phyloP scores from a whole-genome alignment of 2,888 invertebrate species.

The Mesorhabditis spiculigera region DNA sequence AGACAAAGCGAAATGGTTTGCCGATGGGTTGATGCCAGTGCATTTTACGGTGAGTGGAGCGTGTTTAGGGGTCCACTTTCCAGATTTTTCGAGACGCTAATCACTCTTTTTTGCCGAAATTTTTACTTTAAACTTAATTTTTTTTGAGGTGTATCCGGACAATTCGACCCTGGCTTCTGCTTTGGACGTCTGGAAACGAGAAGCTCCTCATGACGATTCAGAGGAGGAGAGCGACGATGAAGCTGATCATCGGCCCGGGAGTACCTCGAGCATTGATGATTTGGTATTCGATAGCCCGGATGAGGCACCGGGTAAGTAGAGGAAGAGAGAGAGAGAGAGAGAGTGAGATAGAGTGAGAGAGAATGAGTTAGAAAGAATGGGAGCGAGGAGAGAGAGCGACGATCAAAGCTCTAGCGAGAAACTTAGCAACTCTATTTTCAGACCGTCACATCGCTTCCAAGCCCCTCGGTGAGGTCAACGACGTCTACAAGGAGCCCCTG shows the following conservation, averaged over 20 bases:
- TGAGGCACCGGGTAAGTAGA: conserved; percentile 18
- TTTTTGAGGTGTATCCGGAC: conserved; percentile 50
- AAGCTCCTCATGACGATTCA: conserved; percentile 15
- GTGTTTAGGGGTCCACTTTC: no score
- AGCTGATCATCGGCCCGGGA: conserved; percentile 5
- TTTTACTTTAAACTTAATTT: no score
- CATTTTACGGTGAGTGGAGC: conserved; percentile 75
- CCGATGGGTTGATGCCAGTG: conserved; percentile 80
- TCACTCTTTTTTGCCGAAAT: no score
- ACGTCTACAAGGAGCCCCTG: conserved; percentile 85
- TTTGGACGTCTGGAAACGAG: conserved; percentile 7
- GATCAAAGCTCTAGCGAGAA: conserved; percentile 9
- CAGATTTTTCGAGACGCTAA: no score
- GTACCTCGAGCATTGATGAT: conserved; percentile 75
- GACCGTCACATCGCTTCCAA: conserved; percentile 35
- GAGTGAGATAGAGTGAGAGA: neutral
- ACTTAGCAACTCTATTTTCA: conserved; percentile 7
- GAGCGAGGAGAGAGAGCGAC: neutral
- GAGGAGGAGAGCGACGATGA: conserved; percentile 17
- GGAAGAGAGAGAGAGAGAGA: neutral
- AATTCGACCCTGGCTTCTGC: conserved; percentile 48
- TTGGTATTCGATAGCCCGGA: conserved; percentile 79
- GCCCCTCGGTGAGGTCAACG: conserved; percentile 53
- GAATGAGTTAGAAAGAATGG: no score
- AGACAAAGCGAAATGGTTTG: conserved; percentile 96